Conservation (phyloP, 1,140 invertebrate species). For the Trialeurodes vaporariorum region DNA sequence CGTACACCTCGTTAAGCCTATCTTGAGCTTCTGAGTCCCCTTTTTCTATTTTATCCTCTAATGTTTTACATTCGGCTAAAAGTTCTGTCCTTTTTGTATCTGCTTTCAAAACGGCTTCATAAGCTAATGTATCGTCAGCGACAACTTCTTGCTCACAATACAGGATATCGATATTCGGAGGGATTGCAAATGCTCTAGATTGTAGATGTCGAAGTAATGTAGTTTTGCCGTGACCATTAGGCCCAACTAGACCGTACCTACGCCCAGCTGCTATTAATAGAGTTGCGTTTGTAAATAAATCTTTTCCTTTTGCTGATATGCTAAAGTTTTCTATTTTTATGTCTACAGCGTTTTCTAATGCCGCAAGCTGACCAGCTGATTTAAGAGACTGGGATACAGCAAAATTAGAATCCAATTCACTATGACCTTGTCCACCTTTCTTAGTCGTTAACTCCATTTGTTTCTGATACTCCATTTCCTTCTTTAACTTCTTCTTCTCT, state of each 20-base stretch:
- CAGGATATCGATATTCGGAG: slow-evolving; percentile 92
- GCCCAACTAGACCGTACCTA: slow-evolving; percentile 94
- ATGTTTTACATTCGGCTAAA: slow-evolving; percentile 67
- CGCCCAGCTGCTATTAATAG: slow-evolving; percentile 86
- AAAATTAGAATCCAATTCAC: slow-evolving; percentile 85
- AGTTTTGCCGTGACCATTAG: slow-evolving; percentile 99
- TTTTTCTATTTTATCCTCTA: slow-evolving; percentile 56
- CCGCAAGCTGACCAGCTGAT: slow-evolving; percentile 64
- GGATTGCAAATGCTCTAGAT: slow-evolving; percentile 77
- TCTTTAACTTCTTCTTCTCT: slow-evolving; percentile 89
- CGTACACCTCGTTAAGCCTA: slow-evolving; percentile 82
- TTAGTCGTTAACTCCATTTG: slow-evolving; percentile 80
- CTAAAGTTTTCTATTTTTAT: slow-evolving; percentile 98
- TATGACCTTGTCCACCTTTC: slow-evolving; percentile 76
- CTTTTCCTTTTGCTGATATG: slow-evolving; percentile 93
- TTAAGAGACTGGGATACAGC: slow-evolving; percentile 91
- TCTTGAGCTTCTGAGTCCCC: slow-evolving; percentile 55
- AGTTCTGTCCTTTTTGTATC: slow-evolving; percentile 78
- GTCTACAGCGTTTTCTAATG: slow-evolving; percentile 89
- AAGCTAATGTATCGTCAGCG: slow-evolving; percentile 81
- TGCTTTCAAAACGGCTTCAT: slow-evolving; percentile 83
- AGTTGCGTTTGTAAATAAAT: slow-evolving; percentile 94
- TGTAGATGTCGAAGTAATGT: slow-evolving; percentile 90
- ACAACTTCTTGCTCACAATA: slow-evolving; percentile 98
- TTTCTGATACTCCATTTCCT: slow-evolving; percentile 77